These are phyloP conservation scores for Drosophila conformis DNA, from an alignment of 2,888 invertebrate genomes.

Conservation along the genomic window DNA sequence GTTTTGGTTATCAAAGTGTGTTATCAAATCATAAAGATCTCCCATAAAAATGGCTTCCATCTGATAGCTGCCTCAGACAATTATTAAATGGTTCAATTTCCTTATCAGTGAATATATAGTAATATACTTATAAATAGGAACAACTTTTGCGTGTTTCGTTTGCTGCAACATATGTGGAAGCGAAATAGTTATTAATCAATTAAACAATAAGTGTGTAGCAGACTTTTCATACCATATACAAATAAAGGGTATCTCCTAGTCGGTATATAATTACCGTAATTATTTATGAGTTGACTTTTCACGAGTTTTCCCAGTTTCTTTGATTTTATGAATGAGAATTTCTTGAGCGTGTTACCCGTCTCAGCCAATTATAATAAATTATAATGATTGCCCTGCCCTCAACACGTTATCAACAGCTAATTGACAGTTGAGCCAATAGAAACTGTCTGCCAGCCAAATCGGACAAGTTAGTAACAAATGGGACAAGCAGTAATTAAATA, in stretches of 20 bases:
- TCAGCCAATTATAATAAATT: background rate
- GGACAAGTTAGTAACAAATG: conserved; percentile 22
- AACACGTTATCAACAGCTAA: background rate
- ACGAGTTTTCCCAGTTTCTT: background rate
- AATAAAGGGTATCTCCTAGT: background rate
- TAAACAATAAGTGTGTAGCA: conserved; percentile 2
- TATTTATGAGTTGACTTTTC: background rate
- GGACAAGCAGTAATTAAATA: conserved; percentile 24
- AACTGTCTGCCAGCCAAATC: conserved; percentile 17
- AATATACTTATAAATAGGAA: conserved; percentile 32
- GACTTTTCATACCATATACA: background rate
- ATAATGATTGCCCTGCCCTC: background rate
- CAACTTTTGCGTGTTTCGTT: background rate
- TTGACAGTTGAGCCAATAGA: conserved; percentile 1
- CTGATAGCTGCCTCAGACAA: background rate
- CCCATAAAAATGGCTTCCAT: background rate
- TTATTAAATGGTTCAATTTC: conserved; percentile 16
- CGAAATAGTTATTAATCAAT: conserved; percentile 6
- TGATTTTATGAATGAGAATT: background rate
- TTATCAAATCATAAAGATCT: conserved; percentile 15
- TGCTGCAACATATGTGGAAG: conserved; percentile 13
- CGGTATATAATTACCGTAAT: background rate
- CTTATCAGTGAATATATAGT: conserved; percentile 37
- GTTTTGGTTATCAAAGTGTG: background rate
- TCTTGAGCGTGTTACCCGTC: background rate